Percentiles rank a stretch among this genome's conserved stretches.
These are phyloP conservation scores for Anas bahamensis DNA, from an alignment of 2,797 vertebrate species.

Conservation along the genomic window DNA sequence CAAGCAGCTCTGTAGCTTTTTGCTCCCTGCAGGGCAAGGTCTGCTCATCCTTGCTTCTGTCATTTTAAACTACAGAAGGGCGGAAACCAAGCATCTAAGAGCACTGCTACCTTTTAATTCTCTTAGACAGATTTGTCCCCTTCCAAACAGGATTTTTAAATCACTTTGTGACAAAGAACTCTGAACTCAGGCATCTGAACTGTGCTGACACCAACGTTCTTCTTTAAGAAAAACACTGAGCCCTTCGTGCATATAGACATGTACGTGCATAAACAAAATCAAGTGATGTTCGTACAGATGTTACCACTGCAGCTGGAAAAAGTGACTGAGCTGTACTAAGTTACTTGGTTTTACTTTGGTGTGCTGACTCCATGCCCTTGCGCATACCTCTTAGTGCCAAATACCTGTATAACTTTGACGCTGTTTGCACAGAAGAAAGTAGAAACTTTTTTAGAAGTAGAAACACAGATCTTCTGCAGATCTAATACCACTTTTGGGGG, in stretches of 20 bases:
- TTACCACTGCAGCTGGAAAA: neutral
- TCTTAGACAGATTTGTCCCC: neutral
- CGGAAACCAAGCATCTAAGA: neutral
- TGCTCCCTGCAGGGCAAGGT: conserved; percentile 14
- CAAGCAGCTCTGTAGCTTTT: conserved; percentile 14
- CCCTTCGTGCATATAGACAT: neutral
- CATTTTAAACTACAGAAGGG: conserved; percentile 23
- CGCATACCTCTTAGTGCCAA: neutral
- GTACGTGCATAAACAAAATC: neutral
- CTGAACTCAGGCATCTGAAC: neutral
- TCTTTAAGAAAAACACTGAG: neutral
- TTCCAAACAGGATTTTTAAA: neutral
- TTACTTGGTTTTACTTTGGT: neutral
- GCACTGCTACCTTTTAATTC: neutral
- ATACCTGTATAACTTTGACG: neutral
- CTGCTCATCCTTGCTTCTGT: conserved; percentile 13
- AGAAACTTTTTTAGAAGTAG: neutral
- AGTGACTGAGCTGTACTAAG: neutral
- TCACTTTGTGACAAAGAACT: neutral
- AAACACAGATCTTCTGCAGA: neutral
- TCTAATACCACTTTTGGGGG: neutral
- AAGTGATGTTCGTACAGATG: neutral
- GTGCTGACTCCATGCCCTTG: neutral
- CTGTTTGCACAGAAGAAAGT: neutral
- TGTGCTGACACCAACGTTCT: neutral